Base-by-base conservation (phyloP, 2,797 vertebrate genomes). In the Austrolebias charrua region DNA sequence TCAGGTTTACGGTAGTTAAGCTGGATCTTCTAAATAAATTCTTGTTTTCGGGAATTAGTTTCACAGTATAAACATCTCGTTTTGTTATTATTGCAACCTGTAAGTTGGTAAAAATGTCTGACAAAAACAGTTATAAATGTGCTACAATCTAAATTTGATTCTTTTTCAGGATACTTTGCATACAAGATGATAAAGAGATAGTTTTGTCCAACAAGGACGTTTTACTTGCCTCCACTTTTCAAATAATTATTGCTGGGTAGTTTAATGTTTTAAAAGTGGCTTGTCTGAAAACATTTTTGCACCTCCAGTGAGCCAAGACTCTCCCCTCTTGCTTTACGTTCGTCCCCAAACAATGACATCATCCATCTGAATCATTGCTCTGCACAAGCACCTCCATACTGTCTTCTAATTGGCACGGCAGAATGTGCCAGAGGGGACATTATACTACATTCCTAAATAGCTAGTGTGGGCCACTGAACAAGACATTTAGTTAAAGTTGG, bases 401-500 rank as follows among this genome's bases (percentile, higher is more conserved):
- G 79, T 79, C 82, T 71, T 78, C 85, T 90, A 88, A 90, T 90
- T 89, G 87, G 88, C 43, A 52, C 69, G 60, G 73, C 74, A 62
- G 60, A 51, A 15, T 66, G 69, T 60, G 71, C 72, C 76, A 38
- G 73, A 76, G 75, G 88, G 76, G 74, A 68, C 83, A 76, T 88
- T 84, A 80, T 58, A 43, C 72, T 70, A 79, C 78, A 71, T 78
- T 79, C 75, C 71, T 86, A 82, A 89, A 88, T 79, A 79, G 78
- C 82, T 84, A 69, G 80, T 73, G 59, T 60, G 85, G 76, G 78
- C 86, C 76, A 59, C 74, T 76, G 88, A 81, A 75, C 79, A 65
- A 71, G 82, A 84, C 78, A 81, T 82, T 90, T 87, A 89, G 85
- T 88, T 83, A 86, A 85, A 89, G 76, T 55, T 81, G 87, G 81